These are phyloP conservation scores for Dryoscopus gambensis DNA, from an alignment of 2,113 vertebrate species.

Conservation along the genomic window DNA sequence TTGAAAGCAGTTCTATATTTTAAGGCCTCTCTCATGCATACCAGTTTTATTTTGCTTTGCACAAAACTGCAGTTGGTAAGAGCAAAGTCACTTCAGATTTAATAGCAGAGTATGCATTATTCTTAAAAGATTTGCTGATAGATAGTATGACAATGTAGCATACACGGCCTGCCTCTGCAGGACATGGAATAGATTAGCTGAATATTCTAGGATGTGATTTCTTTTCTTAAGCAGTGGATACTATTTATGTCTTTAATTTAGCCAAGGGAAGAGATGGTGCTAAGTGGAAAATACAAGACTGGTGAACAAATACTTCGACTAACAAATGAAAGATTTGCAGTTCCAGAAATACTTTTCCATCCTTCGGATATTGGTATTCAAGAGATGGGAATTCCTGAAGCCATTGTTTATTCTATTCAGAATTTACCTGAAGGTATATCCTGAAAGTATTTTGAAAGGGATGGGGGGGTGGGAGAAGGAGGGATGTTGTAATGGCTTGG, in stretches of 20 bases:
- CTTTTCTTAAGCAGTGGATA: neutral
- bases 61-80: neutral
- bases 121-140: neutral
- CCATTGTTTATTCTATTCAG: constrained; percentile 88
- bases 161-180: neutral
- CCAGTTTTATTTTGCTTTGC: neutral
- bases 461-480: neutral
- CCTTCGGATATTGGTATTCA: constrained; percentile 96
- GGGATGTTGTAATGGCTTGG: neutral
- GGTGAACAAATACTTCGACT: constrained; percentile 94
- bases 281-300: constrained; percentile 94
- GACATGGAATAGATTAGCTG: neutral
- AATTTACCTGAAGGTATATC: constrained; percentile 89
- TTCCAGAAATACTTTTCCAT: constrained; percentile 96
- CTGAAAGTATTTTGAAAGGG: neutral
- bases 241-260: constrained; percentile 67
- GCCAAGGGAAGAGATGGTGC: constrained; percentile 93
- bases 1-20: neutral
- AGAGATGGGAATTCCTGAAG: constrained; percentile 98
- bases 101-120: neutral
- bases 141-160: neutral
- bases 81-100: neutral
- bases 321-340: constrained; percentile 94
- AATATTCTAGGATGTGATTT: neutral
- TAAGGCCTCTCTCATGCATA: neutral